These are phyloP conservation scores for Ptilorrhoa leucosticta DNA, from an alignment of 2,113 vertebrate genomes.

Conservation along the genomic window DNA sequence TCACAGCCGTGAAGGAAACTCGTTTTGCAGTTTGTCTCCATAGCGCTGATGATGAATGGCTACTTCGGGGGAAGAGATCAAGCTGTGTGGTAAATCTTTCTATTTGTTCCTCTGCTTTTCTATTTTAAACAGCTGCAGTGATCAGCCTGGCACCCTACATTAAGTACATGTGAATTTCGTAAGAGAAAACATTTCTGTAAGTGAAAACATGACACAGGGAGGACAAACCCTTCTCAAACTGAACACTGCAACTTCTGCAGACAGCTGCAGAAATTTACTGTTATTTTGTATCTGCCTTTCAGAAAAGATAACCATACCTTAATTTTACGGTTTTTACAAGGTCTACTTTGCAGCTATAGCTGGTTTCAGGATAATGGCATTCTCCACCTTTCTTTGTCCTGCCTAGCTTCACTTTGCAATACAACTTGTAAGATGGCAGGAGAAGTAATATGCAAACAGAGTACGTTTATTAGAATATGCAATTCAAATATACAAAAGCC, in stretches of 20 bases:
- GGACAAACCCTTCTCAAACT: neutral
- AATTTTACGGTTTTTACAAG: neutral
- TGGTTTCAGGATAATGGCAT: neutral
- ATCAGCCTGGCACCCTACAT: neutral
- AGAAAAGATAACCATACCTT: neutral
- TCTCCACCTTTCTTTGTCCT: neutral
- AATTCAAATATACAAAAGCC: neutral
- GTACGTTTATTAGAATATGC: neutral
- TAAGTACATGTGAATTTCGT: neutral
- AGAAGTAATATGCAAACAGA: neutral
- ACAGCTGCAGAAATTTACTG: neutral
- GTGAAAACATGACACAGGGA: neutral
- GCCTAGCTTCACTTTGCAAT: neutral
- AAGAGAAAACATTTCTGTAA: neutral
- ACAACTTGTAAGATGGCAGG: neutral
- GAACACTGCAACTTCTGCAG: neutral
- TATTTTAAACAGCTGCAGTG: constrained; percentile 53
- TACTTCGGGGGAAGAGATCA: constrained; percentile 40
- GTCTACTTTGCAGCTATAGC: neutral
- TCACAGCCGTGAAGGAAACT: constrained; percentile 63
- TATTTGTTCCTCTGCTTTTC: constrained; percentile 46
- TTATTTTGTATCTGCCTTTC: neutral
- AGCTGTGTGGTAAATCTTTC: constrained; percentile 30
- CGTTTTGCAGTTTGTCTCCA: constrained; percentile 72
- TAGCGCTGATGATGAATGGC: constrained; percentile 67